These are phyloP conservation scores for Yoshiicerus persimilis DNA, from an alignment of 1,140 invertebrate genomes.

Conservation along the genomic window DNA sequence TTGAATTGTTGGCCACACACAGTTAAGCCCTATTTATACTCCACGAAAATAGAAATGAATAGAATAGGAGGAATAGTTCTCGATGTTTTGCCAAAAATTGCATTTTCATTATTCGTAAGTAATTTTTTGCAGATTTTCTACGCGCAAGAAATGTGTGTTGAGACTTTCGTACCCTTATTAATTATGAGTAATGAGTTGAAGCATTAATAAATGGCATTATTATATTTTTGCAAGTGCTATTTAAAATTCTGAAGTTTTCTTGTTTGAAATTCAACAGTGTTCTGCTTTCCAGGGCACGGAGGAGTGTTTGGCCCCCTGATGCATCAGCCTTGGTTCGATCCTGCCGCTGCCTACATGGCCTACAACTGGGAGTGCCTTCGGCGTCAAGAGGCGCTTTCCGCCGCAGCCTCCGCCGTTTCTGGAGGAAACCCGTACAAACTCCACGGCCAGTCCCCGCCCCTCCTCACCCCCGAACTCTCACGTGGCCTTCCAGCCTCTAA, in stretches of 20 bases:
- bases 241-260: background rate
- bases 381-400: constrained; percentile 32
- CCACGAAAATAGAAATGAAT: too few relatives aligned
- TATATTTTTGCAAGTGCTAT: background rate
- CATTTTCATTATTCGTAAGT: too few relatives aligned
- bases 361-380: constrained; percentile 49
- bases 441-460: background rate
- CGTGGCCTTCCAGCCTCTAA: background rate
- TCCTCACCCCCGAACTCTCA: constrained; percentile 6
- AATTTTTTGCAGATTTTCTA: too few relatives aligned
- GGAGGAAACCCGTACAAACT: constrained; percentile 1
- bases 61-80: too few relatives aligned
- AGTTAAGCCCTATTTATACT: too few relatives aligned
- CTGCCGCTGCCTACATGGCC: constrained; percentile 50
- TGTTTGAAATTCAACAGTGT: constrained; percentile 37
- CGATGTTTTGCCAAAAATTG: too few relatives aligned
- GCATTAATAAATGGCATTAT: too few relatives aligned
- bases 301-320: constrained; percentile 49
- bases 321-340: constrained; percentile 50
- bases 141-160: too few relatives aligned
- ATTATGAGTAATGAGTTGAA: too few relatives aligned
- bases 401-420: background rate
- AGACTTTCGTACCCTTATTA: too few relatives aligned
- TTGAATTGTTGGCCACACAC: too few relatives aligned
- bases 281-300: constrained; percentile 49